Base-by-base conservation (phyloP, 2,888 invertebrate genomes). In the Anoncus sp. region DNA sequence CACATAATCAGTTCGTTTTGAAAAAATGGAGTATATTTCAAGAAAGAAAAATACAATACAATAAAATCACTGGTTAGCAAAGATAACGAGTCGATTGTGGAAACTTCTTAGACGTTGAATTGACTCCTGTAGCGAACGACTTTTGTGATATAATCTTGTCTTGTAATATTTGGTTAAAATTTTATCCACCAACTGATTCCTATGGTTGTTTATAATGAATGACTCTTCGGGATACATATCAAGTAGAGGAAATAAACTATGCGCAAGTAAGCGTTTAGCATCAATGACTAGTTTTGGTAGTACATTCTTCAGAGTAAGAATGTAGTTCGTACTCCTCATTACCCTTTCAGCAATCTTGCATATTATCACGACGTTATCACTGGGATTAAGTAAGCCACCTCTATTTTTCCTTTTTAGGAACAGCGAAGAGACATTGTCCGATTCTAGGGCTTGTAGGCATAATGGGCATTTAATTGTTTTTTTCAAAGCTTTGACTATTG, bases 321-420 rank as follows among this genome's bases (percentile, higher is more conserved):
- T 55, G 18, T 55, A 31, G 16, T 31, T 55, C 22, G 3, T 55
- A 31, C 18, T 45, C 45, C 45, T 45, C 45, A 18, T 16, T n/a
- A 45, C 1, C 45, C 45, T 45, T 45, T 45, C 2, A 4, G 45
- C 45, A 45, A 16, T 9, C 45, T 45, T 45, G 45, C 45, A 45
- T n/a, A 45, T n/a, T 45, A 45, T 45, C 7, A 45, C 45, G 18
- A 45, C 49, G 49, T 20, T 22, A 20, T 49, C 49, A 5, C 45
- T 45, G 45, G 45, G 45, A 45, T 45, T 49, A 49, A 22, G 49
- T 22, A 49, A 49, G 22, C 49, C 49, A 49, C 49, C 49, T 49
- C 49, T 49, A 49, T 49, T 49, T 49, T 49, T 49, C 49, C 49
- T 49, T 22, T 49, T 49, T 49, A 18, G 20, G 10, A 49, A 14